Evolutionary conservation across 2,113 vertebrate genomes (phyloP).

Genomic region (Spea multiplicata): DNA sequence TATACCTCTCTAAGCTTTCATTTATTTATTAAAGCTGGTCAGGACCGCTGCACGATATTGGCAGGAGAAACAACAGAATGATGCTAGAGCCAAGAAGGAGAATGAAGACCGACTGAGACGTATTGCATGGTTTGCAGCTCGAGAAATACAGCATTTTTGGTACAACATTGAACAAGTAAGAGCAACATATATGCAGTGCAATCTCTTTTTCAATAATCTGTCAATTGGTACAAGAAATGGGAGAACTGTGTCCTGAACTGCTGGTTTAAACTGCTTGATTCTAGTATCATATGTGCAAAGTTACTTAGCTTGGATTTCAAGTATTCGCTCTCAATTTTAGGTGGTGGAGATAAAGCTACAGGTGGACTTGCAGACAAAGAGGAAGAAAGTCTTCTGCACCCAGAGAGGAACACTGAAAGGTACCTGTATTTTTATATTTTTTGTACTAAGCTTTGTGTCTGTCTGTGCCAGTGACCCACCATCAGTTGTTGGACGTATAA

Average conservation of each 20-base stretch:
- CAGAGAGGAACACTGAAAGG: constrained; percentile 56
- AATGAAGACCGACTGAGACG: constrained; percentile 74
- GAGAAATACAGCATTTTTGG: constrained; percentile 86
- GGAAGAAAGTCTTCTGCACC: constrained; percentile 67
- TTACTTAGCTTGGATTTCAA: background rate
- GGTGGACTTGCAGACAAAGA: constrained; percentile 79
- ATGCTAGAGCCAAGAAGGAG: constrained; percentile 70
- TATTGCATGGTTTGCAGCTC: constrained; percentile 76
- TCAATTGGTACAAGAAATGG: no score
- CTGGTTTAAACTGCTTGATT: no score
- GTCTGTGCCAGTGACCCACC: no score
- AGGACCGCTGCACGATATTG: constrained; percentile 75
- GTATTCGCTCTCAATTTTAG: constrained; percentile 53
- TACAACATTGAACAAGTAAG: constrained; percentile 80
- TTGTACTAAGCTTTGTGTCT: no score
- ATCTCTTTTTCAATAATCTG: background rate
- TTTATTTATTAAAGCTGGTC: constrained; percentile 68
- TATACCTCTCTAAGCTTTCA: background rate
- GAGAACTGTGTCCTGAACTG: no score
- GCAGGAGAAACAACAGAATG: constrained; percentile 68
- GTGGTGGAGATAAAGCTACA: constrained; percentile 85
- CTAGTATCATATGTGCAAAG: no score
- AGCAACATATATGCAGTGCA: background rate
- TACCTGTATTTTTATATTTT: background rate
- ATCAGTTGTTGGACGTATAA: no score